A percentile compares a stretch with the other conserved stretches of the same genome.
Evolutionary conservation across 1,140 invertebrate genomes (phyloP).

Genomic region (Drosophila teissieri): DNA sequence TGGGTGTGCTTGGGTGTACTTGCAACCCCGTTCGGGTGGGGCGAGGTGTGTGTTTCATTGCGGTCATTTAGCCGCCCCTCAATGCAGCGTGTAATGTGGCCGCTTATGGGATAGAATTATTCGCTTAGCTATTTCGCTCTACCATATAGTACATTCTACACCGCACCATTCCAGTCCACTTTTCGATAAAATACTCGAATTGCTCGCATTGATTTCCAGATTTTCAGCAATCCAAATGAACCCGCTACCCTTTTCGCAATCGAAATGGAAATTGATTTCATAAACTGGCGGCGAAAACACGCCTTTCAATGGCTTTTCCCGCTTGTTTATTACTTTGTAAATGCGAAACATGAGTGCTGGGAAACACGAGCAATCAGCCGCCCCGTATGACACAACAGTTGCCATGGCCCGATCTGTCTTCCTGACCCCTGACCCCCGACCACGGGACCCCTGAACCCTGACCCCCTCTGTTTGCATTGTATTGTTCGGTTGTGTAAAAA

Average conservation of each 20-base stretch:
- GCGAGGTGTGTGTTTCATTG: conserved; percentile 75
- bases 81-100: conserved; percentile 81
- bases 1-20: conserved; percentile 1
- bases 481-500: conserved; percentile 57
- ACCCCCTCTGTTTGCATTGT: conserved; percentile 32
- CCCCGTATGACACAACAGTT: conserved; percentile 68
- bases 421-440: conserved; percentile 1
- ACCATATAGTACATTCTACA: not conserved
- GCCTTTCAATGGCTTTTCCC: conserved; percentile 17
- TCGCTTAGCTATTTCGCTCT: conserved; percentile 14
- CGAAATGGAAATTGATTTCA: conserved; percentile 37
- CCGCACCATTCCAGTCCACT: not conserved
- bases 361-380: conserved; percentile 73
- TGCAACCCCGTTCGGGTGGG: conserved; percentile 31
- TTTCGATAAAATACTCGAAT: conserved; percentile 34
- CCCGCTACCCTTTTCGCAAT: conserved; percentile 11
- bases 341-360: conserved; percentile 61
- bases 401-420: conserved; percentile 53
- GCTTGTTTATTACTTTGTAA: conserved; percentile 71
- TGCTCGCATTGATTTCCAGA: conserved; percentile 21
- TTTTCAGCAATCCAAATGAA: conserved; percentile 14
- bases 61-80: conserved; percentile 78
- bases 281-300: conserved; percentile 24
- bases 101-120: conserved; percentile 70
- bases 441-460: conserved; percentile 4